Conservation (phyloP, 2,113 vertebrate genomes). For the Pogonocichla stellata region DNA sequence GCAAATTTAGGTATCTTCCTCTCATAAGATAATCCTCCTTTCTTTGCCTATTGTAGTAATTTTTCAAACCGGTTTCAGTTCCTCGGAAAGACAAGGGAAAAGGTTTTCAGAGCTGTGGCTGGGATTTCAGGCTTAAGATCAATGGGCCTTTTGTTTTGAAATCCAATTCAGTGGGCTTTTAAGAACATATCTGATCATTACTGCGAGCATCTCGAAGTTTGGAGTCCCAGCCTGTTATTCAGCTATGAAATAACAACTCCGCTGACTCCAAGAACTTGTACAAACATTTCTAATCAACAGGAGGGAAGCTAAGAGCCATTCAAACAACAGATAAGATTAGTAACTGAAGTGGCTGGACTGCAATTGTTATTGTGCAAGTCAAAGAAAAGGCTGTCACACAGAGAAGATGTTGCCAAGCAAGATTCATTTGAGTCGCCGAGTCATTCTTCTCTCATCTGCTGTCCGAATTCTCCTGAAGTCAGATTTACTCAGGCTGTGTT, state of each 20-base stretch:
- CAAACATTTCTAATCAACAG: conserved; percentile 11
- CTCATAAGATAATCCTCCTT: not conserved
- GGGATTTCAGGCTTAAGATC: conserved; percentile 18
- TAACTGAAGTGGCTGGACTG: not conserved
- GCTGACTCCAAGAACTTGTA: conserved; percentile 3
- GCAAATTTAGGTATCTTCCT: not conserved
- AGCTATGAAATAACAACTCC: not conserved
- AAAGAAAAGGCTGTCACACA: conserved; percentile 5
- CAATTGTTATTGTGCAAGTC: conserved; percentile 9
- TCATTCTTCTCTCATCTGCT: not conserved
- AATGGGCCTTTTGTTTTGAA: conserved; percentile 6
- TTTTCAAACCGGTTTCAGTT: not conserved
- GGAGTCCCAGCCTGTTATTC: not conserved
- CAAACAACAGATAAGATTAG: conserved; percentile 26
- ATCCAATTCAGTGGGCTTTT: not conserved
- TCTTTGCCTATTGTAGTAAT: not conserved
- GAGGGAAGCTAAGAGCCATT: conserved; percentile 42
- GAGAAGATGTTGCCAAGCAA: not conserved
- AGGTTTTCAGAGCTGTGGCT: not conserved
- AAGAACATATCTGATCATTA: not conserved
- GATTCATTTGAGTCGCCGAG: not conserved
- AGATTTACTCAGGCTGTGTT: not conserved
- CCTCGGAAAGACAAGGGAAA: not conserved
- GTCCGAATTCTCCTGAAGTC: not conserved
- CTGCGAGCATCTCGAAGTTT: not conserved